These are phyloP conservation scores for Lycocorax pyrrhopterus DNA, from an alignment of 2,113 vertebrate species.

Conservation along the genomic window DNA sequence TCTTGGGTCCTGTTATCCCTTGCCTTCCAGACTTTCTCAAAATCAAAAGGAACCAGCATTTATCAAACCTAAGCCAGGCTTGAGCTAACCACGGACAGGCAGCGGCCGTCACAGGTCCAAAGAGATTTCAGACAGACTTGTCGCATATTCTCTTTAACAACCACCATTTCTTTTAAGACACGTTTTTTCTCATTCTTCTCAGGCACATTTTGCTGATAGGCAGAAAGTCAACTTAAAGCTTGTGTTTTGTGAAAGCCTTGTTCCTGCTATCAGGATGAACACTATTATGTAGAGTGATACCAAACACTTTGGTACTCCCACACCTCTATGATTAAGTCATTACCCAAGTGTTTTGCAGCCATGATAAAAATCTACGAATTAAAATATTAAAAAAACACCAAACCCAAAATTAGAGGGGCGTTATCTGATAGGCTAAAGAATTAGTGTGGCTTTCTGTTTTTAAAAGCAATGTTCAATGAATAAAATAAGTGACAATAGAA, in stretches of 20 bases:
- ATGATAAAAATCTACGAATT: background rate
- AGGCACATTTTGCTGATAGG: background rate
- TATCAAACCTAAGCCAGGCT: background rate
- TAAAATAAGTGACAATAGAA: constrained; percentile 28
- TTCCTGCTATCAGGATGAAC: background rate
- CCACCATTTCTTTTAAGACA: background rate
- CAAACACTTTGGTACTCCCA: background rate
- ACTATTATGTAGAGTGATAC: background rate
- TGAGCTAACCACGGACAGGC: background rate
- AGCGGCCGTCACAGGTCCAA: background rate
- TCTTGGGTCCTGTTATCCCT: background rate
- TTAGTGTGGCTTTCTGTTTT: background rate
- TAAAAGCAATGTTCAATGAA: background rate
- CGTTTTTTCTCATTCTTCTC: background rate
- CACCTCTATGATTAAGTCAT: background rate
- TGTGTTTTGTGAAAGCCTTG: background rate
- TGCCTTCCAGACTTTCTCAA: background rate
- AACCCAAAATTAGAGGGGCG: background rate
- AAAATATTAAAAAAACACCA: background rate
- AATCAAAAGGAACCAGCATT: background rate
- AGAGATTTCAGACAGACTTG: background rate
- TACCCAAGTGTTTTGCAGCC: background rate
- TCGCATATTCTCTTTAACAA: background rate
- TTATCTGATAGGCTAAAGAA: background rate
- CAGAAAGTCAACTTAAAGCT: background rate